phyloP scores from a whole-genome alignment of 2,113 vertebrate genomes.

The Orthochromis malagaraziensis region DNA sequence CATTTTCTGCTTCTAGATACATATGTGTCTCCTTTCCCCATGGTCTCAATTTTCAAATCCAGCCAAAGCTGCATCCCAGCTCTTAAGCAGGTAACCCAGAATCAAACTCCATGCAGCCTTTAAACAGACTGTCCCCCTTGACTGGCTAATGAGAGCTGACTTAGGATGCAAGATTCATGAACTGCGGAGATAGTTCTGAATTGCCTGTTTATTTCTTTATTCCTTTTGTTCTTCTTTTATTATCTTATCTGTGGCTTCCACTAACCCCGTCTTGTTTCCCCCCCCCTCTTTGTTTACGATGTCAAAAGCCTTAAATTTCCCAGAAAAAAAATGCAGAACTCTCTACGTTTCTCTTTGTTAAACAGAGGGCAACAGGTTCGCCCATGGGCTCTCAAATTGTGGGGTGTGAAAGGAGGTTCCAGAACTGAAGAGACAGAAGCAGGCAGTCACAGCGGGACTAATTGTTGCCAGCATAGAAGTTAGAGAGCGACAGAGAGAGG shows the following conservation, averaged over 20 bases:
- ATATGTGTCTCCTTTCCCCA: background rate
- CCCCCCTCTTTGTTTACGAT: background rate
- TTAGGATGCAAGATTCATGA: background rate
- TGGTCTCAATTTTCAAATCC: background rate
- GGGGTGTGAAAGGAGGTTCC: background rate
- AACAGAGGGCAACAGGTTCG: background rate
- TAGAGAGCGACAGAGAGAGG: background rate
- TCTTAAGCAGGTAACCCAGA: slow-evolving; percentile 2
- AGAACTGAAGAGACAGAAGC: background rate
- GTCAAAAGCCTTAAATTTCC: background rate
- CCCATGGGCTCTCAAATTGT: background rate
- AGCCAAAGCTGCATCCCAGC: background rate
- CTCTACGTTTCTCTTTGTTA: background rate
- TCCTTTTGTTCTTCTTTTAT: background rate
- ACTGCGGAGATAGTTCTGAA: background rate
- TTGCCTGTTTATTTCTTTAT: background rate
- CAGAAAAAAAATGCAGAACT: background rate
- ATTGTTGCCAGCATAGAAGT: background rate
- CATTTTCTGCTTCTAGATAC: background rate
- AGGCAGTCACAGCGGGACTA: slow-evolving; percentile 7
- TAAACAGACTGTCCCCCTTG: slow-evolving; percentile 15
- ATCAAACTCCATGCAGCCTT: background rate
- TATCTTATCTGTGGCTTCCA: background rate
- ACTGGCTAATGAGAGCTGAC: slow-evolving; percentile 30
- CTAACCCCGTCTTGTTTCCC: background rate